These are phyloP conservation scores for Cosmia pyralina DNA, from an alignment of 2,888 invertebrate genomes.

Conservation along the genomic window DNA sequence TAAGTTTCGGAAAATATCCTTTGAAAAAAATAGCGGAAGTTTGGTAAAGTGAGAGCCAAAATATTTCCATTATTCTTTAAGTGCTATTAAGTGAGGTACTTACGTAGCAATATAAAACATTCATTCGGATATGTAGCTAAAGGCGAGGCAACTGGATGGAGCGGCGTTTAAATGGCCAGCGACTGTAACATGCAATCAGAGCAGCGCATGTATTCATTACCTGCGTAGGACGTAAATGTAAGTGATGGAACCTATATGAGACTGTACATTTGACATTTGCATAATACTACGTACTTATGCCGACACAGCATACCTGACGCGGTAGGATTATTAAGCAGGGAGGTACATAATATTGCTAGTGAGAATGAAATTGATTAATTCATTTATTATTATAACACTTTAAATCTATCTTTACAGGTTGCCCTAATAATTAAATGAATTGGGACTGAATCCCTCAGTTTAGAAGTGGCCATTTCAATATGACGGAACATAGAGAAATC, in stretches of 20 bases:
- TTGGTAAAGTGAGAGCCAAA: conserved; percentile 25
- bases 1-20: conserved; percentile 39
- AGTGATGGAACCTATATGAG: conserved; percentile 24
- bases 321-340: conserved; percentile 2
- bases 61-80: conserved; percentile 40
- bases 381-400: background rate
- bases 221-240: conserved; percentile 47
- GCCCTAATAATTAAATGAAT: background rate
- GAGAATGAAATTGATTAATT: background rate
- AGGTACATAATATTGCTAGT: background rate
- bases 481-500: background rate
- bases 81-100: conserved; percentile 23
- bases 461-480: background rate
- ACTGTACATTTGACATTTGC: conserved; percentile 44
- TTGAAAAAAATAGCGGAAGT: conserved; percentile 37
- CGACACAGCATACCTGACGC: conserved; percentile 5
- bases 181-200: conserved; percentile 50
- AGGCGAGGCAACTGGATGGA: conserved; percentile 38
- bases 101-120: conserved; percentile 44
- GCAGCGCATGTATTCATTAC: conserved; percentile 47
- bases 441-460: background rate
- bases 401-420: background rate
- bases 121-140: conserved; percentile 43
- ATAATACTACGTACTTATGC: conserved; percentile 15
- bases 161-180: conserved; percentile 48